Conservation (phyloP, 2,888 invertebrate species). For the Chydorus sphaericus region DNA sequence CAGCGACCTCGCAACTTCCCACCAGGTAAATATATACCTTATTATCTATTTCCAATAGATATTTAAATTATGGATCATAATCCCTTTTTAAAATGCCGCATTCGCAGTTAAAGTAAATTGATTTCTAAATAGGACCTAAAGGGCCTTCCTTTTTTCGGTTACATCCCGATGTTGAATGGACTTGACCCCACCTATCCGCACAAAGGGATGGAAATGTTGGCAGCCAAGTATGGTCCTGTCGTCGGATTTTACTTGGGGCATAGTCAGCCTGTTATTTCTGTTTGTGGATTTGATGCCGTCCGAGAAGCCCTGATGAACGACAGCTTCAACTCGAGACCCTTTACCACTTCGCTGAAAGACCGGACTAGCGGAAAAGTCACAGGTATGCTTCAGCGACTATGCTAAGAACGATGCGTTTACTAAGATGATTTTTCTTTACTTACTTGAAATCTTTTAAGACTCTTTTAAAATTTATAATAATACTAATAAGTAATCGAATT, state of each 20-base stretch:
- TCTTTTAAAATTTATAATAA: too few species aligned
- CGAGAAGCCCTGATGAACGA: conserved; percentile 18
- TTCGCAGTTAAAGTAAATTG: background rate
- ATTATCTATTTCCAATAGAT: background rate
- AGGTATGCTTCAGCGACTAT: too few species aligned
- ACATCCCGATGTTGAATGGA: conserved; percentile 15
- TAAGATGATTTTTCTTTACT: too few species aligned
- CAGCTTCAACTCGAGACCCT: conserved; percentile 19
- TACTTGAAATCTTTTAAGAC: too few species aligned
- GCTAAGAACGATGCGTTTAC: too few species aligned
- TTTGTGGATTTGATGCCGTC: conserved; percentile 18
- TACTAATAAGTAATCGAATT: too few species aligned
- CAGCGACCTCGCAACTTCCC: background rate
- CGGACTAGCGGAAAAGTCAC: background rate
- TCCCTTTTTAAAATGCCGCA: background rate
- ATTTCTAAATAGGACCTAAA: conserved; percentile 17
- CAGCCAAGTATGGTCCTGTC: conserved; percentile 18
- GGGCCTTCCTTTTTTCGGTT: conserved; percentile 20
- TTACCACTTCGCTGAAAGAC: background rate
- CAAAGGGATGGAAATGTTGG: conserved; percentile 17
- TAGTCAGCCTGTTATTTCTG: conserved; percentile 13
- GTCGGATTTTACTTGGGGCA: conserved; percentile 18
- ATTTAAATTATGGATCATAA: too few species aligned
- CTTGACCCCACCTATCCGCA: conserved; percentile 16
- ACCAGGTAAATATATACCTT: background rate